Conservation (phyloP, 2,113 vertebrate species). For the Sinocyclocheilus anshuiensis region DNA sequence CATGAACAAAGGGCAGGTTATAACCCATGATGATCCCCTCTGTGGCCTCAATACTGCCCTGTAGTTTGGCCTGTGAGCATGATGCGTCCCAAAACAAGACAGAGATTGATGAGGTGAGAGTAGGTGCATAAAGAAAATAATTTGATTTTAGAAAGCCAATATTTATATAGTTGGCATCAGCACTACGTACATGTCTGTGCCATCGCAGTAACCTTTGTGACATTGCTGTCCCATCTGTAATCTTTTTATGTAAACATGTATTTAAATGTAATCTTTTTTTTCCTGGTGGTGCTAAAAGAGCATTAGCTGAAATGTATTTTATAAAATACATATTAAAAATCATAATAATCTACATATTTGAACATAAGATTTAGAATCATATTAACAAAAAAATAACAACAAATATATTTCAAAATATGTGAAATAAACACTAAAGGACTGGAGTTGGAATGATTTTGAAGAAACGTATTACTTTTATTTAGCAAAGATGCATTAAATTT, state of each 20-base stretch:
- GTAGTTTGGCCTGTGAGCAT: background rate
- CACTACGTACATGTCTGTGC: background rate
- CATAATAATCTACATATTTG: no score
- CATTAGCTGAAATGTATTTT: no score
- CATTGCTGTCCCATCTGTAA: background rate
- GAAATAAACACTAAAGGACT: no score
- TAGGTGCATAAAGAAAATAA: background rate
- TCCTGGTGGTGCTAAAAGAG: no score
- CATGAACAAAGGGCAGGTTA: slow-evolving; percentile 12
- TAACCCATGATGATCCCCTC: background rate
- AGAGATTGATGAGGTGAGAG: slow-evolving; percentile 16
- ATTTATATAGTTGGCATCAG: background rate
- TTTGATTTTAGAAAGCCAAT: slow-evolving; percentile 1
- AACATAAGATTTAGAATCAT: no score
- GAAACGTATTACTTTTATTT: background rate
- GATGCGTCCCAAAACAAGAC: slow-evolving; percentile 12
- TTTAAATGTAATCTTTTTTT: no score
- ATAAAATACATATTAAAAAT: no score
- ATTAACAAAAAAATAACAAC: no score
- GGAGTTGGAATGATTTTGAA: background rate
- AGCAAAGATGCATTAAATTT: background rate
- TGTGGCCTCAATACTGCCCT: background rate
- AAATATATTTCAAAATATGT: no score
- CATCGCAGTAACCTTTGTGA: background rate
- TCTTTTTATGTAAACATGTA: no score